Evolutionary conservation across 2,797 vertebrate genomes (phyloP), one percentile per base, ranked within the genome.

Genomic region (Semotilus atromaculatus): DNA sequence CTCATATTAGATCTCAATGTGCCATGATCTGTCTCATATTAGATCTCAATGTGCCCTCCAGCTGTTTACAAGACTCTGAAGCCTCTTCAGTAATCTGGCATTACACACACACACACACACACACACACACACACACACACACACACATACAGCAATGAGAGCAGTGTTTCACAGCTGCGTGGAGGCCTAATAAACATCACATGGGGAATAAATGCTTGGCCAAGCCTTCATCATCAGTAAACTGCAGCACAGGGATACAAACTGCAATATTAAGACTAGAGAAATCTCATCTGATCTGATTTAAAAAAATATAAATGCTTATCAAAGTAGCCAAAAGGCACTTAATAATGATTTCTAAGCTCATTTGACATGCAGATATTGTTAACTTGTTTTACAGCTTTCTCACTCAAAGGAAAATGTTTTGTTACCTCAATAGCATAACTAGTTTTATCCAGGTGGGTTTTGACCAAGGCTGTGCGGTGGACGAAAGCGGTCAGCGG

Each of bases 401-500:
- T 45, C 29, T 82, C 70, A 66, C 21, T 48, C 19, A 9, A 26
- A 45, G 23, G 36, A 68, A 11, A 29, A 48, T 19, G 55, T 51
- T 89, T 78, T 16, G 58, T 79, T 93, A 98, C 98, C 96, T 97
- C 95, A 11, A 93, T 75, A 10, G 94, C 90, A 83, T 94, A 94
- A 72, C 95, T 95, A 40, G 91, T 91, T 89, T 83, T 94, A 81
- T 95, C 94, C 83, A 92, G 92, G 84, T 91, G 94, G 87, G 94
- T 92, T 89, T 90, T 96, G 85, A 97, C 95, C 9, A 95, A 92
- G 43, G 92, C 92, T 2, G 93, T 93, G 84, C 95, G 95, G 90
- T 99, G 96, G 91, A 99, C 92, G 89, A 98, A 99, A 5, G 97
- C 96, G 1, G 94, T 94, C 75, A 99, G 89, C 0, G 98, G 97